Base-by-base conservation (phyloP, 2,797 vertebrate species). In the Amblyopsis hoosieri region DNA sequence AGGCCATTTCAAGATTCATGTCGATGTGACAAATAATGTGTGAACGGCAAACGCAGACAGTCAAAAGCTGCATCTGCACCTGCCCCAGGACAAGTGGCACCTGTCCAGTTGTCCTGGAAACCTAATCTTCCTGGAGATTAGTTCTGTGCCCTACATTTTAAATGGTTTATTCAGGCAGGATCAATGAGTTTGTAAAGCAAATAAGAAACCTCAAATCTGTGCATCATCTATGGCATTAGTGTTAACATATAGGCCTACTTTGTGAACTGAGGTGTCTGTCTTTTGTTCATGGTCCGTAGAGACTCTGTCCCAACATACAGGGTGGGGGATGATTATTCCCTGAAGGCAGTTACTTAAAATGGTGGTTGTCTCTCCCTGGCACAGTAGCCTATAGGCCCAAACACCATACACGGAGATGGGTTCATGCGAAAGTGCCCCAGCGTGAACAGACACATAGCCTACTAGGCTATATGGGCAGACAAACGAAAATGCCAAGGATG, bases 261-360 rank as follows among this genome's bases (percentile, higher is more conserved):
- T 55, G 14, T 33, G 37, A 29, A 84, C 77, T 72, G 65, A 57
- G 19, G 19, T 19, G 19, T 19, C 19, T 80, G 66, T 80, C 63
- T 76, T 60, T 76, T 71, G 66, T 77, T 81, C 69, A 76, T 53
- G 70, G 63, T 82, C 87, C 82, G 57, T 54, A 37, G 82, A 80
- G 83, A 80, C 66, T 71, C 46, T 60, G 83, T 89, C 86, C 85
- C 89, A 79, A 79, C 74, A 81, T 81, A 66, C 54, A 45, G 64
- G 78, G 76, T 75, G 73, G 37, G 81, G 74, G 69, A 59, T 60
- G 54, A 60, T 71, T 76, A 82, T 78, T 83, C 82, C 89, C 89
- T 75, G 74, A 79, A 78, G 87, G 81, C 70, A 45, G 78, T 83
- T 82, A 68, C 88, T 88, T 88, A 90, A 92, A 91, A 92, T 91